These are phyloP conservation scores for Cataglyphis hispanica DNA, from an alignment of 1,140 invertebrate genomes.

Conservation along the genomic window DNA sequence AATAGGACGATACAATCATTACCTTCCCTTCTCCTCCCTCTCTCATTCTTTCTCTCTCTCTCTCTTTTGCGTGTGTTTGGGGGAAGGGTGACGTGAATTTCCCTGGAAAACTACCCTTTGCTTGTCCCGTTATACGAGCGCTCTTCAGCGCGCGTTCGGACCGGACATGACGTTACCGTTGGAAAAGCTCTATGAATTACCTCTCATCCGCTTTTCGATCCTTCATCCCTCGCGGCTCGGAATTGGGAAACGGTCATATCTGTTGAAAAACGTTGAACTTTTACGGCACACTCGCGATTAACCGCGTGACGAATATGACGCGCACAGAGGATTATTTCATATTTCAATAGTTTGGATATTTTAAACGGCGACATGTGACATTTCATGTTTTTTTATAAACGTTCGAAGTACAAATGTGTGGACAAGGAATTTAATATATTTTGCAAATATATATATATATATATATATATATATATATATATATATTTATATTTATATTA, in stretches of 20 bases:
- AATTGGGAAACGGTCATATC: constrained; percentile 42
- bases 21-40: neutral
- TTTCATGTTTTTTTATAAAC: constrained; percentile 6
- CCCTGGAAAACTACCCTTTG: neutral
- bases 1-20: constrained; percentile 66
- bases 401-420: neutral
- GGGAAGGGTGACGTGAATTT: too few species aligned
- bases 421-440: neutral
- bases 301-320: constrained; percentile 48
- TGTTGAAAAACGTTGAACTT: constrained; percentile 17
- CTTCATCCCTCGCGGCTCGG: constrained; percentile 32
- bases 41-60: too few species aligned
- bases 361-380: constrained; percentile 4
- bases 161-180: constrained; percentile 38
- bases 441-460: neutral
- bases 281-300: constrained; percentile 32
- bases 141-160: neutral
- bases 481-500: neutral
- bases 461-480: too few species aligned
- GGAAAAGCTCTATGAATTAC: constrained; percentile 46
- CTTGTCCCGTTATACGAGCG: neutral
- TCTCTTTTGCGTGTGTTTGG: too few species aligned
- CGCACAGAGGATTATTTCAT: constrained; percentile 39
- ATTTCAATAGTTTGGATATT: constrained; percentile 17
- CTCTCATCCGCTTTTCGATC: constrained; percentile 51